Percentiles rank a stretch among this genome's conserved stretches.
Conservation (phyloP, 2,797 vertebrate species). For the Leuciscus waleckii region DNA sequence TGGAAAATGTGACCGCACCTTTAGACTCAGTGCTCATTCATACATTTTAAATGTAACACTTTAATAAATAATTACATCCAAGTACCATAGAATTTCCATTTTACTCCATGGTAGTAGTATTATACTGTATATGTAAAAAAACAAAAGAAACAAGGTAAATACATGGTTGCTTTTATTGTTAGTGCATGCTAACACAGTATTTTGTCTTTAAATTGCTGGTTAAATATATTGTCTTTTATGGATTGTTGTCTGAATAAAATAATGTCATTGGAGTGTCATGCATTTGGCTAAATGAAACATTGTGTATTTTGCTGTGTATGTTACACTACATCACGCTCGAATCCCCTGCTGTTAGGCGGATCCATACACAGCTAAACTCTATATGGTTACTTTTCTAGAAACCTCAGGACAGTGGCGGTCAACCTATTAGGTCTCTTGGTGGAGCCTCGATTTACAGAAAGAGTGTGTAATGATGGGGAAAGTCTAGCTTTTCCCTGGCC, state of each 20-base stretch:
- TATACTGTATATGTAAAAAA: too few species aligned
- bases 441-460: background rate
- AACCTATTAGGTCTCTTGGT: background rate
- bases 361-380: background rate
- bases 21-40: too few species aligned
- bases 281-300: background rate
- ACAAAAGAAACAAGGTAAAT: background rate
- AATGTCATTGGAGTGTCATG: background rate
- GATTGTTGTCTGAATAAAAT: background rate
- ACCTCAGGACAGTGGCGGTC: background rate
- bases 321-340: background rate
- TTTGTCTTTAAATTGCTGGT: background rate
- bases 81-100: too few species aligned
- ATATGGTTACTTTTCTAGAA: background rate
- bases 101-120: too few species aligned
- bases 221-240: background rate
- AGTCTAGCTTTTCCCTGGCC: background rate
- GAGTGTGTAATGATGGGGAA: background rate
- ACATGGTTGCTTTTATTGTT: background rate
- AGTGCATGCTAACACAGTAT: background rate
- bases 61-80: too few species aligned
- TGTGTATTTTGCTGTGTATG: background rate
- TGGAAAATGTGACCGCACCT: too few species aligned
- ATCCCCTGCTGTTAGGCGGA: background rate
- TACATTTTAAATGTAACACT: too few species aligned